Evolutionary conservation across 2,888 invertebrate genomes (phyloP), one percentile per base, ranked within the genome.

Genomic region (Troilus luridus): DNA sequence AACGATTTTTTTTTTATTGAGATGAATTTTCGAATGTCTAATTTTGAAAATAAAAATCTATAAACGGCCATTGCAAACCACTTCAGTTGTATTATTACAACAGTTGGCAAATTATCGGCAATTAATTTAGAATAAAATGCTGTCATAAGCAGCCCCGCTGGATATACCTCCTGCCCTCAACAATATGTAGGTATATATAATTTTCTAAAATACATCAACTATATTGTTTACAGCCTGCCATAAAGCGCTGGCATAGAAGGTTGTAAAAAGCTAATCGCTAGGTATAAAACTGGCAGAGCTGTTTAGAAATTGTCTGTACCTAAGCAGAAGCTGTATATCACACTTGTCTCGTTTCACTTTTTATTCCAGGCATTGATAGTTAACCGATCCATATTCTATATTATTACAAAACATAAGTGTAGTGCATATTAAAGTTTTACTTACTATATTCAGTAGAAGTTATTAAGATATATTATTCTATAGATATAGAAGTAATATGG

Each of bases 181-280:
- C 67, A 77, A 14, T 77, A 77, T 41, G 27, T 41, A 77, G 72
- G 14, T 41, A 77, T 77, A 77, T 77, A 77, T 77, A 77, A 77
- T 77, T 77, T 77, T 77, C 72, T 41, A 41, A 77, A 77, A 77
- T 77, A 77, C 17, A 77, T 77, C 72, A 41, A 14, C 1, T 77
- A 41, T 41, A 77, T 77, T 17, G 17, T 77, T 77, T 77, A 77
- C 72, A 77, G 72, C 10, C 14, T 41, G 19, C 27, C 41, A 41
- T 77, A 77, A 77, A 77, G 27, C 72, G 27, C 17, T 19, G 72
- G 27, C 7, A 6, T 27, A 19, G 72, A 77, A 8, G 27, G 72
- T 6, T 77, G 72, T 77, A 77, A 77, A 77, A 77, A 41, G 72
- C 41, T 19, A 7, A 77, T 41, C 19, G 41, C 27, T 17, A 27